phyloP scores from a whole-genome alignment of 2,113 vertebrate genomes.

The Brachyhypopomus gauderio region DNA sequence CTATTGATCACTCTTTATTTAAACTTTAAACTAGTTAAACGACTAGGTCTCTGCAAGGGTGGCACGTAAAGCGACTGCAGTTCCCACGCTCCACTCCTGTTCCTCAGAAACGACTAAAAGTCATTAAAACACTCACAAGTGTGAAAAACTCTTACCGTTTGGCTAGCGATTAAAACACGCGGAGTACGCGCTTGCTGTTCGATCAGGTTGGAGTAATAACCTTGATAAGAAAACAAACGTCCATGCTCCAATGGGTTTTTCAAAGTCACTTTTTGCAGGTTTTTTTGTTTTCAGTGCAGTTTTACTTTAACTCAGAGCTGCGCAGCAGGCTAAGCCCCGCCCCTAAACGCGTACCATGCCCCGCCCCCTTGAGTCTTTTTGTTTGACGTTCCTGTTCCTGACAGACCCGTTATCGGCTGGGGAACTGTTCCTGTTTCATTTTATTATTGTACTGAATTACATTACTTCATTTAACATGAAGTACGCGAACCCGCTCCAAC shows the following conservation, averaged over 20 bases:
- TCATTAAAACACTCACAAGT: slow-evolving; percentile 6
- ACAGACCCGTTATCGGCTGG: too few relatives aligned
- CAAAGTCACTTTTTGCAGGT: slow-evolving; percentile 61
- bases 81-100: slow-evolving; percentile 42
- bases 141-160: slow-evolving; percentile 61
- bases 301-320: slow-evolving; percentile 57
- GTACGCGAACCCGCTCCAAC: too few relatives aligned
- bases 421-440: too few relatives aligned
- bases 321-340: slow-evolving; percentile 61
- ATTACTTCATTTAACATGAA: too few relatives aligned
- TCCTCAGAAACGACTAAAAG: background rate
- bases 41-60: background rate
- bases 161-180: slow-evolving; percentile 24
- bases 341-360: slow-evolving; percentile 53
- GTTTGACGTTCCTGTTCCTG: too few relatives aligned
- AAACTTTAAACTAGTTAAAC: background rate
- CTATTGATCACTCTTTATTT: too few relatives aligned
- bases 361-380: slow-evolving; percentile 55
- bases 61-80: background rate
- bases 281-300: slow-evolving; percentile 55
- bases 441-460: too few relatives aligned
- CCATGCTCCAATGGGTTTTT: slow-evolving; percentile 43
- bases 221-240: slow-evolving; percentile 31
- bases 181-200: slow-evolving; percentile 12
- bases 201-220: slow-evolving; percentile 11